These are phyloP conservation scores for Ceratoteleas bidentatus DNA, from an alignment of 1,140 invertebrate species.

Conservation along the genomic window DNA sequence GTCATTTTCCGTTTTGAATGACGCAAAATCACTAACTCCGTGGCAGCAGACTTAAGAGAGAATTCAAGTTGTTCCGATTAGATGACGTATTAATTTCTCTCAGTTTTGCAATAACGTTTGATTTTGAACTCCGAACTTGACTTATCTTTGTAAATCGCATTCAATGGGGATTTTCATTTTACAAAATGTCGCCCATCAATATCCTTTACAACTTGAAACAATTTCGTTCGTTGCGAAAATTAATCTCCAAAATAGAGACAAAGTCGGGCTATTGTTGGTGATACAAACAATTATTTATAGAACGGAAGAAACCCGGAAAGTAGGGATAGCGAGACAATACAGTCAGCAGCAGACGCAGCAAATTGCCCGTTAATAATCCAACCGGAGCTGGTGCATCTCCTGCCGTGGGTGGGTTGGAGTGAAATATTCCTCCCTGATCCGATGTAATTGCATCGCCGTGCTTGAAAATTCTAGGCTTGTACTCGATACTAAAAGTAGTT, in stretches of 20 bases:
- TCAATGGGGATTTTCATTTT: background rate
- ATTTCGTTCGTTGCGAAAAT: constrained; percentile 14
- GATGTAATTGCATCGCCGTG: constrained; percentile 75
- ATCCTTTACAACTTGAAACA: constrained; percentile 17
- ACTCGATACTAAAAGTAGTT: constrained; percentile 63
- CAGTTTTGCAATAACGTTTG: too few relatives aligned
- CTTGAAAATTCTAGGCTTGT: constrained; percentile 67
- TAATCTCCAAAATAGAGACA: constrained; percentile 32
- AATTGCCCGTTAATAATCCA: constrained; percentile 81
- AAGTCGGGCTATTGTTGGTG: constrained; percentile 28
- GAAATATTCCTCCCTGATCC: constrained; percentile 80
- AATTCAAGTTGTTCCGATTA: too few relatives aligned
- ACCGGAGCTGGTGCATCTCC: constrained; percentile 67
- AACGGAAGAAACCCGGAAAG: constrained; percentile 48
- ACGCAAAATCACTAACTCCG: too few relatives aligned
- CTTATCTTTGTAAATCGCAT: too few relatives aligned
- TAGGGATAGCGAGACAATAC: constrained; percentile 77
- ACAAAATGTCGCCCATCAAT: background rate
- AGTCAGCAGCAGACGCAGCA: constrained; percentile 80
- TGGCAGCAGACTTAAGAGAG: too few relatives aligned
- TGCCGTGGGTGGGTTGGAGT: constrained; percentile 63
- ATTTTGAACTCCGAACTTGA: too few relatives aligned
- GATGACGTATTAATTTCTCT: too few relatives aligned
- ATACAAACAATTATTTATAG: constrained; percentile 48
- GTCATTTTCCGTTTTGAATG: too few relatives aligned